Evolutionary conservation across 2,888 invertebrate genomes (phyloP).

Genomic region (Eurytoma californica): DNA sequence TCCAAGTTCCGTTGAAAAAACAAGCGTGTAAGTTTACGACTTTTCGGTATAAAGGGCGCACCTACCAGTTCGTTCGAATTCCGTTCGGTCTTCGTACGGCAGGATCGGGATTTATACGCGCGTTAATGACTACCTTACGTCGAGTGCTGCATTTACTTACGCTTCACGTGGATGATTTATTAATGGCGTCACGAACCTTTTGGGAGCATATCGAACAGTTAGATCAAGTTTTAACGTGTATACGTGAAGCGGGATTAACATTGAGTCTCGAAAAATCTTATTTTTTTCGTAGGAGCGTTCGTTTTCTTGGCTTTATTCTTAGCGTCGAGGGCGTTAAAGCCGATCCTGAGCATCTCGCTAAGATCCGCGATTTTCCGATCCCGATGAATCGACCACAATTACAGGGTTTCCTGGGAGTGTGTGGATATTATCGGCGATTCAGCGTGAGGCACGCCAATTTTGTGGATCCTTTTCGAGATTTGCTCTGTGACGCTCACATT

Average conservation of each 20-base stretch:
- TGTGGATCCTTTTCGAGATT: background rate
- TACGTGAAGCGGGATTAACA: conserved; percentile 13
- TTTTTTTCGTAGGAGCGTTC: background rate
- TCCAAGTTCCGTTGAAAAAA: background rate
- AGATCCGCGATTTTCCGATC: background rate
- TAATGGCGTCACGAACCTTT: conserved; percentile 60
- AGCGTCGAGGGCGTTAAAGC: conserved; percentile 12
- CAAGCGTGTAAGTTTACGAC: conserved; percentile 35
- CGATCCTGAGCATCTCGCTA: background rate
- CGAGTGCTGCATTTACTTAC: conserved; percentile 58
- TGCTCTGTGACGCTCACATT: background rate
- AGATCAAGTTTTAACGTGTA: conserved; percentile 52
- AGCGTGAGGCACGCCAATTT: background rate
- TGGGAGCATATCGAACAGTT: conserved; percentile 57
- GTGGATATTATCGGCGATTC: conserved; percentile 44
- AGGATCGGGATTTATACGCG: conserved; percentile 21
- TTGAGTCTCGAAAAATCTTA: background rate
- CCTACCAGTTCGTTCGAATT: conserved; percentile 9
- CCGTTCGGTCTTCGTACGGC: conserved; percentile 33
- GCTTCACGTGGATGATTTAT: conserved; percentile 64
- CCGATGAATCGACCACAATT: conserved; percentile 52
- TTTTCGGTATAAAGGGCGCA: background rate
- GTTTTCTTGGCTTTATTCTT: background rate
- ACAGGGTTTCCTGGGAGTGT: conserved; percentile 54
- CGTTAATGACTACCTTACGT: conserved; percentile 49